Conservation (phyloP, 2,113 vertebrate species). For the Neomonachus schauinslandi region DNA sequence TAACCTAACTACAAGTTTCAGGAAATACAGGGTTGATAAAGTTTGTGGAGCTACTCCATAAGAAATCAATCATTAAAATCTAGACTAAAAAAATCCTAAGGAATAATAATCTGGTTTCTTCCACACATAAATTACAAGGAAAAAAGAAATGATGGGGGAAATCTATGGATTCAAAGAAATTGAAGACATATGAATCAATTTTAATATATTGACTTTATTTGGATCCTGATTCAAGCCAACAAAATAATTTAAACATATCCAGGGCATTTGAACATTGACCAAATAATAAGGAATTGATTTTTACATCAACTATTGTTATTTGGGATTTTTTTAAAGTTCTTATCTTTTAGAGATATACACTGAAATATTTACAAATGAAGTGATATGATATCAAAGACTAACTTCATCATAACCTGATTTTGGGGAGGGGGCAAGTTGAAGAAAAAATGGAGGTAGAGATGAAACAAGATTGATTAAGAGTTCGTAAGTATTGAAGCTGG, state of each 20-base stretch:
- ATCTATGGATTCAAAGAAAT: background rate
- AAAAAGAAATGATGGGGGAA: background rate
- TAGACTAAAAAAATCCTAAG: background rate
- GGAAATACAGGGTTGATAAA: background rate
- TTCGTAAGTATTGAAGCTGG: background rate
- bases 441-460: background rate
- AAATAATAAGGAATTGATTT: background rate
- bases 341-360: background rate
- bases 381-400: background rate
- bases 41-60: background rate
- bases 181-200: background rate
- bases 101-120: background rate
- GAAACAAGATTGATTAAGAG: background rate
- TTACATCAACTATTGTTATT: background rate
- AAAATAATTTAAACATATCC: background rate
- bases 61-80: background rate
- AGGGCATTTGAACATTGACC: background rate
- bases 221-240: background rate
- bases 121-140: background rate
- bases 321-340: background rate
- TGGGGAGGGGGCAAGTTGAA: background rate
- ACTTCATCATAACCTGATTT: background rate
- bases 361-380: background rate
- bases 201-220: background rate
- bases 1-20: background rate